phyloP scores from a whole-genome alignment of 2,113 vertebrate genomes.

The Xiphorhynchus elegans region DNA sequence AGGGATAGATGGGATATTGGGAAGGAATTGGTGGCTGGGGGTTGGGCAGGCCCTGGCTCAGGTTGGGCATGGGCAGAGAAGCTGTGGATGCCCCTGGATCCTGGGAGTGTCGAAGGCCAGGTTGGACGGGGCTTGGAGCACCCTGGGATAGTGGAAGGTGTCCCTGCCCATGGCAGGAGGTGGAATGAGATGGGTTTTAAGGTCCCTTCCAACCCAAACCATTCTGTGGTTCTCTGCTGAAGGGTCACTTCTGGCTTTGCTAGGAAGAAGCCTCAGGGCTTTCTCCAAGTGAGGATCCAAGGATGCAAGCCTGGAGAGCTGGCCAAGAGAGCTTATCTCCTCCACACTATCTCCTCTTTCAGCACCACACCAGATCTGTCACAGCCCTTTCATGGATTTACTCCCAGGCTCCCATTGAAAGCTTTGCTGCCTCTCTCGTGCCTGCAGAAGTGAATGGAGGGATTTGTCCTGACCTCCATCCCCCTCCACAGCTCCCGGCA shows the following conservation, averaged over 20 bases:
- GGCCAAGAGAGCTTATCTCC: not conserved
- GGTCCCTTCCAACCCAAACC: not conserved
- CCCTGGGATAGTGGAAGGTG: accelerated
- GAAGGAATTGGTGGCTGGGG: accelerated
- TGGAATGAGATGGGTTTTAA: too few relatives aligned
- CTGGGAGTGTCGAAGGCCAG: not conserved
- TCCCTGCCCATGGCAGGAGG: not conserved
- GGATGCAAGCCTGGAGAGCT: not conserved
- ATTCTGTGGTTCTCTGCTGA: not conserved
- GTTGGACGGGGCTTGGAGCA: accelerated
- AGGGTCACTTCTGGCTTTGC: not conserved
- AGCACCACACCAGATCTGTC: not conserved
- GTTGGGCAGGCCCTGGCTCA: accelerated
- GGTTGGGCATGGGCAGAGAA: not conserved
- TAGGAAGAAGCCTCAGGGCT: not conserved
- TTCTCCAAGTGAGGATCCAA: not conserved
- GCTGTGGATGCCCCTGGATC: not conserved
- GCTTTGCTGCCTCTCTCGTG: not conserved
- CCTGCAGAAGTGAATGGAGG: slow-evolving; percentile 15
- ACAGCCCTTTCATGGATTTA: not conserved
- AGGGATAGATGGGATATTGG: accelerated
- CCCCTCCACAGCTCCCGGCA: not conserved
- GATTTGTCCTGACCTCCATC: not conserved
- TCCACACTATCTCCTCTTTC: not conserved
- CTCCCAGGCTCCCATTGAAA: not conserved